A percentile compares a stretch with the other conserved stretches of the same genome.
Evolutionary conservation across 2,888 invertebrate species (phyloP).

Genomic region (Agonum fuliginosum): DNA sequence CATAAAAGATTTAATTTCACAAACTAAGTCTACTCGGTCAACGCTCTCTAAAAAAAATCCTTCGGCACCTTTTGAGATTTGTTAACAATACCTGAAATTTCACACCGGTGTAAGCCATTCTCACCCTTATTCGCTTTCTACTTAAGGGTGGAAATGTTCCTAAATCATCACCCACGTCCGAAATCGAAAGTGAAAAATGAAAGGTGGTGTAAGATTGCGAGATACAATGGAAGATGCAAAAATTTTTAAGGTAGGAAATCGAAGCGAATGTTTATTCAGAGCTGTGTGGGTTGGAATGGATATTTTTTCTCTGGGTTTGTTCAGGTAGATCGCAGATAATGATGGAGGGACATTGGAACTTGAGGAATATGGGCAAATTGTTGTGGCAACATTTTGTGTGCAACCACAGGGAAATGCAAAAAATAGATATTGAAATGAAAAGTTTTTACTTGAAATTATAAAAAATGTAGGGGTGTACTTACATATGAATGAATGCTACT

Average conservation of each 20-base stretch:
- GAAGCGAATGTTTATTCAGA: slow-evolving; percentile 35
- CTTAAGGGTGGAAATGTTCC: not conserved
- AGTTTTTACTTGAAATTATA: not conserved
- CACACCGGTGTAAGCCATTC: not conserved
- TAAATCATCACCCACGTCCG: not conserved
- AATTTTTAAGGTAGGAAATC: slow-evolving; percentile 22
- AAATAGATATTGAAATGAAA: slow-evolving; percentile 6
- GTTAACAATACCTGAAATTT: slow-evolving; percentile 29
- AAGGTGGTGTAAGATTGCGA: slow-evolving; percentile 13
- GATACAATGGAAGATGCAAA: slow-evolving; percentile 32
- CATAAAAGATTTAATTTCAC: slow-evolving; percentile 38
- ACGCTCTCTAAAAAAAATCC: not conserved
- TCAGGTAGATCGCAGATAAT: slow-evolving; percentile 28
- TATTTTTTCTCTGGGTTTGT: slow-evolving; percentile 18
- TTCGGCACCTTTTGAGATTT: slow-evolving; percentile 17
- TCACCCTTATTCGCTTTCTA: not conserved
- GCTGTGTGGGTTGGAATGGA: slow-evolving; percentile 24
- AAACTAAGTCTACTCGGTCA: slow-evolving; percentile 3
- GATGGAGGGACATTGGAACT: slow-evolving; percentile 12
- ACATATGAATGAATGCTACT: too few relatives aligned
- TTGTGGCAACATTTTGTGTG: not conserved
- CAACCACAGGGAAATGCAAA: not conserved
- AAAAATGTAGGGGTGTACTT: too few relatives aligned
- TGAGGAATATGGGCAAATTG: slow-evolving; percentile 12
- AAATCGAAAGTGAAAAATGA: slow-evolving; percentile 46